Percentiles rank a stretch among this genome's conserved stretches.
These are phyloP conservation scores for Buphagus erythrorhynchus DNA, from an alignment of 2,797 vertebrate species.

Conservation along the genomic window DNA sequence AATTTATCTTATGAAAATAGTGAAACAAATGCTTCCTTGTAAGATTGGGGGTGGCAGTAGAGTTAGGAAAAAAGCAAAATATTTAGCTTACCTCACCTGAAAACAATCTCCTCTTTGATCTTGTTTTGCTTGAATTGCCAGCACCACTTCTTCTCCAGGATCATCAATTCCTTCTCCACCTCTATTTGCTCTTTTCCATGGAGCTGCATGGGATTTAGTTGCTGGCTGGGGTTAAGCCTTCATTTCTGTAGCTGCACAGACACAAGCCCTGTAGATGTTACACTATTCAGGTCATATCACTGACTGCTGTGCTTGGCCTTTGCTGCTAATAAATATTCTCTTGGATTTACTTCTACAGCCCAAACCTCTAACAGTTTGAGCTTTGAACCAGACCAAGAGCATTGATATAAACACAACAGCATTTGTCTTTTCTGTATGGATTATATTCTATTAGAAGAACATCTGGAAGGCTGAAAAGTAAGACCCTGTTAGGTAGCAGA, in stretches of 20 bases:
- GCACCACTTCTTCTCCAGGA: not conserved
- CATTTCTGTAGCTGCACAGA: not conserved
- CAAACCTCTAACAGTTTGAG: not conserved
- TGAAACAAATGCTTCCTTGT: not conserved
- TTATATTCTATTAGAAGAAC: not conserved
- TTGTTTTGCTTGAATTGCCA: not conserved
- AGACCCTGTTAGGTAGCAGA: not conserved
- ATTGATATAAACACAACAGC: not conserved
- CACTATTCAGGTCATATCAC: no score
- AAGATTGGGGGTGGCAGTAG: not conserved
- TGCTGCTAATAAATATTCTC: not conserved
- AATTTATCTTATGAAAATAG: not conserved
- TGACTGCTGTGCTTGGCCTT: not conserved
- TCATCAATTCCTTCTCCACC: not conserved
- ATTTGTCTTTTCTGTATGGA: not conserved
- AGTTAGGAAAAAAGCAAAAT: not conserved
- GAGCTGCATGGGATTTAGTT: not conserved
- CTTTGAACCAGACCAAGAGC: not conserved
- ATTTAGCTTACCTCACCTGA: constrained; percentile 19
- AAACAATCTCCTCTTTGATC: not conserved
- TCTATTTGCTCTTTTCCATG: not conserved
- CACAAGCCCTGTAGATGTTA: not conserved
- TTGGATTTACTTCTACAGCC: not conserved
- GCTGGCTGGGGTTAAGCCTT: not conserved
- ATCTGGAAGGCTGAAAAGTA: not conserved